Evolutionary conservation across 2,797 vertebrate species (phyloP).

Genomic region (Melanotaenia boesemani): DNA sequence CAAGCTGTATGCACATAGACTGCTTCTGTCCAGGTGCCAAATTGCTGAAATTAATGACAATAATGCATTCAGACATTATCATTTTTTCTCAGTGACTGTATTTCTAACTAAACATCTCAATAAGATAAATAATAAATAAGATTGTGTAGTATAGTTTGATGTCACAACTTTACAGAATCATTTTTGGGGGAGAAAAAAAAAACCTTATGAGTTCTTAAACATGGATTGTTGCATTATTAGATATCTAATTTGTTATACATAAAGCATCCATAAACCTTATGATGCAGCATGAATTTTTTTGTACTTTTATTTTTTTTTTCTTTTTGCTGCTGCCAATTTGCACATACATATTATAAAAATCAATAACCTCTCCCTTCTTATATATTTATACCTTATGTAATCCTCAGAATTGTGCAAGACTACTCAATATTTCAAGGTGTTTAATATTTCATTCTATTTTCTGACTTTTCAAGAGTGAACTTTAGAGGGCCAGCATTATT

Average conservation of each 20-base stretch:
- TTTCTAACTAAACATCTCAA: not conserved
- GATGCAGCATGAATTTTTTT: not conserved
- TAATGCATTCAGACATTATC: not conserved
- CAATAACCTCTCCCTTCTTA: conserved; percentile 45
- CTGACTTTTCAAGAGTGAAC: conserved; percentile 68
- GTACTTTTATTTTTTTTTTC: conserved; percentile 21
- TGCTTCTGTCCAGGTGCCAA: not conserved
- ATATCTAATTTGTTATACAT: conserved; percentile 67
- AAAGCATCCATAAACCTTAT: not conserved
- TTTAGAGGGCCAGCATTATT: conserved; percentile 37
- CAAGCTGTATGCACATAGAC: not conserved
- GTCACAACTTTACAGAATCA: too few relatives aligned
- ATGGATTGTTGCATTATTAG: too few relatives aligned
- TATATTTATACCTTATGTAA: conserved; percentile 63
- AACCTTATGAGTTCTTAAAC: too few relatives aligned
- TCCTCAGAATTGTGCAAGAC: conserved; percentile 59
- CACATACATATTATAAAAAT: conserved; percentile 39
- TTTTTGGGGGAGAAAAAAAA: too few relatives aligned
- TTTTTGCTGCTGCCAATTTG: conserved; percentile 35
- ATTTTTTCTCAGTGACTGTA: not conserved
- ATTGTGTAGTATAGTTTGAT: too few relatives aligned
- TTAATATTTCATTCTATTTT: conserved; percentile 78
- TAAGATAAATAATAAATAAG: not conserved
- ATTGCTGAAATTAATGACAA: conserved; percentile 9
- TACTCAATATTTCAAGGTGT: conserved; percentile 71